phyloP scores from a whole-genome alignment of 2,888 invertebrate genomes.

The Nymphalis polychloros region DNA sequence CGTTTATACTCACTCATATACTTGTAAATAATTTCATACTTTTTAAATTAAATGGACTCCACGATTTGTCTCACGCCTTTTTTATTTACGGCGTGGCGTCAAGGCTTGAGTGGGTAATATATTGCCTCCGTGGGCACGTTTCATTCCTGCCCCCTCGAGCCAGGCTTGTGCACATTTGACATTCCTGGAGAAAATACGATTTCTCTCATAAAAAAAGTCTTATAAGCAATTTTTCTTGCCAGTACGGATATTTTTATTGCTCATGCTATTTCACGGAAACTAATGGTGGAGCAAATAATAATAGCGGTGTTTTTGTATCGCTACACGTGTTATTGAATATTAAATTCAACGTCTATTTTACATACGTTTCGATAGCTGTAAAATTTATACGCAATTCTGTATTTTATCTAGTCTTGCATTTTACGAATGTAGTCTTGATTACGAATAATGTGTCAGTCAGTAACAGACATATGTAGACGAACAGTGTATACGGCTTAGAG shows the following conservation, averaged over 20 bases:
- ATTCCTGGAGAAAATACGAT: conserved; percentile 37
- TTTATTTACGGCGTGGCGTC: background rate
- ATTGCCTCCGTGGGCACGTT: conserved; percentile 6
- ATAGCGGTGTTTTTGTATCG: background rate
- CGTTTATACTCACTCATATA: background rate
- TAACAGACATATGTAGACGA: too few relatives aligned
- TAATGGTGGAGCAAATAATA: background rate
- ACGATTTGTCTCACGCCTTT: conserved; percentile 12
- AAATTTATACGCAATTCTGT: too few relatives aligned
- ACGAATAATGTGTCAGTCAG: too few relatives aligned
- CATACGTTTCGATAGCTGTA: too few relatives aligned
- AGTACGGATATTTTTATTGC: conserved; percentile 11
- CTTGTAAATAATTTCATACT: background rate
- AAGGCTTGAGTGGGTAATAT: conserved; percentile 4
- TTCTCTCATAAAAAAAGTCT: conserved; percentile 31
- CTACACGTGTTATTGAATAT: too few relatives aligned
- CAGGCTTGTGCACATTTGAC: conserved; percentile 28
- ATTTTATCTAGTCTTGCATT: too few relatives aligned
- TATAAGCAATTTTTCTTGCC: conserved; percentile 10
- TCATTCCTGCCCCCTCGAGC: conserved; percentile 14
- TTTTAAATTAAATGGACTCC: conserved; percentile 8
- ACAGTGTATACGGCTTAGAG: too few relatives aligned
- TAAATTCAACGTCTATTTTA: too few relatives aligned
- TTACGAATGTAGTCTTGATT: too few relatives aligned
- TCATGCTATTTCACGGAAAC: conserved; percentile 6